Base-by-base conservation (phyloP, 2,113 vertebrate species). In the Ictalurus punctatus region DNA sequence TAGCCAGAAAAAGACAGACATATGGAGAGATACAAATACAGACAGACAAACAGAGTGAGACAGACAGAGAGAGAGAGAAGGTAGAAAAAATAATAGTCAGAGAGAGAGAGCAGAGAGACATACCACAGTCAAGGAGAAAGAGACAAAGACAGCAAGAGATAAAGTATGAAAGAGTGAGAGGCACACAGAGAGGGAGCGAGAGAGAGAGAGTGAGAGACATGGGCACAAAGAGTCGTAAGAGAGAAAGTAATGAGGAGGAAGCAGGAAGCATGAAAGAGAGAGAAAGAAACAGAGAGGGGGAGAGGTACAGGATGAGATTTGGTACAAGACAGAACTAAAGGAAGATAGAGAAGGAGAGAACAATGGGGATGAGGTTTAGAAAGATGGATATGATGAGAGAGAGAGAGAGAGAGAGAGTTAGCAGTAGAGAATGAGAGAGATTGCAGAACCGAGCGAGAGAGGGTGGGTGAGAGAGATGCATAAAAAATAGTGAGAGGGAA, bases 271-370 rank as follows among this genome's bases (percentile, higher is more conserved):
- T n/a, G 67, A 71, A 30, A 30, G 67, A 71, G 30, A 34, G 30
- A 6, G n/a, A 16, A 14, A 71, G 14, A 34, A 4, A 73, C 14
- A 37, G 69, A 8, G 30, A 19, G 69, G 27, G n/a, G 27, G 67
- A 71, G 67, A 90, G 67, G 88, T 44, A 81, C 88, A 92, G 87
- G 27, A 63, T 37, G 67, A 34, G 89, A 83, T 9, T 6, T 25
- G 40, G 40, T 52, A 74, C 23, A 6, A 48, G 12, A 52, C 23
- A 78, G 44, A 78, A 25, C 23, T 2, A 52, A 78, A 27, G 74
- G 13, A 48, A 48, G 40, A 48, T 27, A 48, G 44, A 48, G 74
- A 27, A 44, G 73, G 37, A 81, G 56, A 82, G 54, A 82, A 82
- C 79, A 82, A 82, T 59, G 54, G 80, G n/a, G 54, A 59, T 13